Evolutionary conservation across 92 coral and sea anemone species (phyloP), one percentile per base, ranked within the genome.

Genomic region (Anthopleura xanthogrammica): DNA sequence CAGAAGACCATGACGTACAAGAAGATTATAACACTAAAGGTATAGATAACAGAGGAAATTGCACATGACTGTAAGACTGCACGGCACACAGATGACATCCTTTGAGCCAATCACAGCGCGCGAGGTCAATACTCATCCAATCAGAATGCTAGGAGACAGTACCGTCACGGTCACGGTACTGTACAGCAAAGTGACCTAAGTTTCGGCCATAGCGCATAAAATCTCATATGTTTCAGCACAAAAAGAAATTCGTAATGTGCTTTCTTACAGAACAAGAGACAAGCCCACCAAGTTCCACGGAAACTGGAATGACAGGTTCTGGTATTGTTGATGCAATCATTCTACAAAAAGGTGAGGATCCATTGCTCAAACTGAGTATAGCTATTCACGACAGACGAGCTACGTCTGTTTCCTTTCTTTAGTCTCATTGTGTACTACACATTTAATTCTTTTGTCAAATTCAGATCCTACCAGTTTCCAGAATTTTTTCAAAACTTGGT

Each of bases 401-500:
- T 8, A 13, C 29, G 36, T 23, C 4, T 23, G 1, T 9, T 17
- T 11, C 77, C 77, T n/a, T 39, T 39, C 48, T 24, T 73, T 8
- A 39, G 5, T 70, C 14, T 4, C 19, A 73, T 39, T 73, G 20
- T 75, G 24, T 36, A 5, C 10, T 75, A 23, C 22, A 77, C 22
- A 13, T 54, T 16, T 48, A 2, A n/a, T 10, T 56, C 60, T 56
- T 0, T 79, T 4, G 14, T 54, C 19, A 24, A 60, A 8, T 43
- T 65, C 43, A 96, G 99, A 94, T 86, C 79, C 84, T 43, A 84
- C 90, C 52, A 87, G 96, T 72, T 82, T 96, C 80, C 88, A 87
- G 86, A 94, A 88, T 55, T 96, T 92, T 87, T 92, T 96, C 91
- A 96, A 92, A 80, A 85, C 90, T 1, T 96, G 99, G 99, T 85